Conservation (phyloP, 2,888 invertebrate genomes). For the Zygothrica quintamaculata region DNA sequence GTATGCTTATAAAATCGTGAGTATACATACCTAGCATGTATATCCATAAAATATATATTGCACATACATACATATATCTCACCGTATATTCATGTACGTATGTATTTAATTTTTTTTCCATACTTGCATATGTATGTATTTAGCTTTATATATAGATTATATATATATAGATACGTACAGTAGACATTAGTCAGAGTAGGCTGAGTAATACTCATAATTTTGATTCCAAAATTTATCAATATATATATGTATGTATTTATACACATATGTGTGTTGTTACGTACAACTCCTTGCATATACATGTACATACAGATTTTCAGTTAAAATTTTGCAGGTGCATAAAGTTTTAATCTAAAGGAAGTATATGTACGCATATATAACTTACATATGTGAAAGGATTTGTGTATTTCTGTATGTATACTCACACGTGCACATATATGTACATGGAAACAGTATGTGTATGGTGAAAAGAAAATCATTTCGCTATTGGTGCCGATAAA, state of each 20-base stretch:
- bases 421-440: conserved; percentile 20
- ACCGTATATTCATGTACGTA: conserved; percentile 30
- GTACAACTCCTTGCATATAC: conserved; percentile 1
- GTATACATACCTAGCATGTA: conserved; percentile 41
- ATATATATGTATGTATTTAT: conserved; percentile 24
- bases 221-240: conserved; percentile 40
- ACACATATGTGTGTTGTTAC: conserved; percentile 13
- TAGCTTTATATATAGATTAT: conserved; percentile 28
- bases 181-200: conserved; percentile 56
- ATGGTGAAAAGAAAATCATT: neutral
- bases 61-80: conserved; percentile 36
- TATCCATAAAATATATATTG: conserved; percentile 34
- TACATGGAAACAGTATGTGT: conserved; percentile 9
- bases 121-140: conserved; percentile 42
- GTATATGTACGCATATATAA: conserved; percentile 5
- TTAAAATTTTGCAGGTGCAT: conserved; percentile 1
- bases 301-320: neutral
- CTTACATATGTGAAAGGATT: conserved; percentile 7
- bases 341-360: conserved; percentile 1
- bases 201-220: conserved; percentile 52
- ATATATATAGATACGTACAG: conserved; percentile 39
- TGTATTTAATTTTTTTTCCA: conserved; percentile 39
- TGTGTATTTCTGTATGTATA: conserved; percentile 4
- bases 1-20: conserved; percentile 14
- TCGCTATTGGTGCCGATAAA: neutral